These are phyloP conservation scores for Hermatobates lingyangjiaoensis DNA, from an alignment of 1,140 invertebrate species.

Conservation along the genomic window DNA sequence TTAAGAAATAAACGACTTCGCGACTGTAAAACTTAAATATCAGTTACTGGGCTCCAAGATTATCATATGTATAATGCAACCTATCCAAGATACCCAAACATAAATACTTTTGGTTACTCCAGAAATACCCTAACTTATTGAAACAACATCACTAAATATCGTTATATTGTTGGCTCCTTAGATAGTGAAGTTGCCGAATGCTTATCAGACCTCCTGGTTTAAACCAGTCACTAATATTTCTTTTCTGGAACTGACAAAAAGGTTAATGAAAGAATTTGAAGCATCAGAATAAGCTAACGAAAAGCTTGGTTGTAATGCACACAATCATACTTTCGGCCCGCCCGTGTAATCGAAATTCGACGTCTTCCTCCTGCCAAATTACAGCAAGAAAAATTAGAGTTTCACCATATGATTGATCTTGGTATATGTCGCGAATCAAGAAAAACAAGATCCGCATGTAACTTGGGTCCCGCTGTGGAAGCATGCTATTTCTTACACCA, in stretches of 20 bases:
- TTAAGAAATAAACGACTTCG: neutral
- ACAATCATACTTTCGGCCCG: slow-evolving; percentile 20
- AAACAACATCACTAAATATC: too few relatives aligned
- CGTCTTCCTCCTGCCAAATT: slow-evolving; percentile 22
- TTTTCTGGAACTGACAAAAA: too few relatives aligned
- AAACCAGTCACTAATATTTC: too few relatives aligned
- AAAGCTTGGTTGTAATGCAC: neutral
- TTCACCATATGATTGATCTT: slow-evolving; percentile 19
- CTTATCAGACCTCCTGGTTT: too few relatives aligned
- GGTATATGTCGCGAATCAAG: slow-evolving; percentile 19
- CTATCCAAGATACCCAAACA: neutral
- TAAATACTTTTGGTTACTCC: neutral
- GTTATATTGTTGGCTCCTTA: too few relatives aligned
- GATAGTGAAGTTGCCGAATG: too few relatives aligned
- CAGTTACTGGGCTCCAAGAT: neutral
- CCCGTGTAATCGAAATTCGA: slow-evolving; percentile 21
- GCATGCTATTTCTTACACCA: too few relatives aligned
- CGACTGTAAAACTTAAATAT: neutral
- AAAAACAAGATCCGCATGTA: too few relatives aligned
- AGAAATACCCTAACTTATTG: neutral
- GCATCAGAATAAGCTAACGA: too few relatives aligned
- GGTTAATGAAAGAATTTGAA: too few relatives aligned
- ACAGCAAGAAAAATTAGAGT: slow-evolving; percentile 17
- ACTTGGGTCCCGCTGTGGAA: too few relatives aligned
- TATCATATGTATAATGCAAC: neutral